These are phyloP conservation scores for Zoroaster sp. DNA, from an alignment of 53 echinoderm and acorn worm species.

Conservation along the genomic window DNA sequence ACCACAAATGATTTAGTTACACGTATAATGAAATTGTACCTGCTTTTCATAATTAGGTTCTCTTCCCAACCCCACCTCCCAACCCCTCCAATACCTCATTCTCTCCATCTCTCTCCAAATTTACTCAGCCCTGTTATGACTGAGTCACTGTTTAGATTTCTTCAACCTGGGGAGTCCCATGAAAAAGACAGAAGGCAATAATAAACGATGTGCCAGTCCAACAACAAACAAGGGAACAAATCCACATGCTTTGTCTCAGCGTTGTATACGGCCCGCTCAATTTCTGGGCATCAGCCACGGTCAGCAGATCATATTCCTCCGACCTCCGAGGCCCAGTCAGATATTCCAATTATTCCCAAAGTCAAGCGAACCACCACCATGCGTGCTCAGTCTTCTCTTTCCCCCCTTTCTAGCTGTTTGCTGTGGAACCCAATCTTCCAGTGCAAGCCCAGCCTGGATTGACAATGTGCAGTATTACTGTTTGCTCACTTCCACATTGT, in stretches of 20 bases:
- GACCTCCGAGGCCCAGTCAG: conserved; percentile 7
- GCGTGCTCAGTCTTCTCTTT: background rate
- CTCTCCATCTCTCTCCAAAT: background rate
- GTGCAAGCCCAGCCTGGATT: background rate
- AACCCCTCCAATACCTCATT: background rate
- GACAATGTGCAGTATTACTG: conserved; percentile 47
- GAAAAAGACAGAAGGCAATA: conserved; percentile 19
- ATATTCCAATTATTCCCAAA: background rate
- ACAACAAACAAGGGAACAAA: conserved; percentile 43
- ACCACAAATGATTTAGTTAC: background rate
- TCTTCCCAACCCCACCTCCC: background rate
- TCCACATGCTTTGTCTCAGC: conserved; percentile 39
- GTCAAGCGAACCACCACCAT: background rate
- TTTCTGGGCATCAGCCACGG: conserved; percentile 4
- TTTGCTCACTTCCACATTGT: conserved; percentile 30
- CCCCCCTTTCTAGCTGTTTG: background rate
- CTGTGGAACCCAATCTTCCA: conserved; percentile 44
- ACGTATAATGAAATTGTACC: background rate
- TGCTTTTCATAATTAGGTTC: background rate
- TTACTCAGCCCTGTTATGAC: background rate
- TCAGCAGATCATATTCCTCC: conserved; percentile 20
- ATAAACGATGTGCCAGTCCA: conserved; percentile 11
- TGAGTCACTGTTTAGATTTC: conserved; percentile 38
- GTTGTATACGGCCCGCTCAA: background rate
- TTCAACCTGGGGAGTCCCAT: background rate